A percentile compares a stretch with the other conserved stretches of the same genome.
These are phyloP conservation scores for Trissolcus japonicus DNA, from an alignment of 2,888 invertebrate genomes.

Conservation along the genomic window DNA sequence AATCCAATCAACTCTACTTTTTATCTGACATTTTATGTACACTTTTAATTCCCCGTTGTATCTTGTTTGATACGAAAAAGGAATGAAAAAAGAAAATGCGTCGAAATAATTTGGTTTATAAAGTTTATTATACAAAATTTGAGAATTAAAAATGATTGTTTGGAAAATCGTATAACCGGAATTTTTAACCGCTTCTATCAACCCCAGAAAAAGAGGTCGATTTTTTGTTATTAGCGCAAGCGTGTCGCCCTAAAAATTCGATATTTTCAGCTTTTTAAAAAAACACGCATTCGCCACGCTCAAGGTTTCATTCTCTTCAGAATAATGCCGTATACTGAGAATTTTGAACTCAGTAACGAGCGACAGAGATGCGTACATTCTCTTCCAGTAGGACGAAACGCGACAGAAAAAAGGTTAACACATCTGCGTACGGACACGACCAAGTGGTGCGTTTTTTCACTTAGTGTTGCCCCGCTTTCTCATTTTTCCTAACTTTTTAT, in stretches of 20 bases:
- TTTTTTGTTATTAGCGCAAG: slow-evolving; percentile 39
- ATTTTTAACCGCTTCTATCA: slow-evolving; percentile 31
- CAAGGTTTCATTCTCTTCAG: slow-evolving; percentile 49
- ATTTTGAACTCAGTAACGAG: slow-evolving; percentile 48
- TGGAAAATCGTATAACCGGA: too few species aligned
- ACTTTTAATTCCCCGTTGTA: too few species aligned
- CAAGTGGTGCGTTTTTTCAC: slow-evolving; percentile 43
- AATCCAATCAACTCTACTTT: too few species aligned
- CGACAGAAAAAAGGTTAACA: slow-evolving; percentile 55
- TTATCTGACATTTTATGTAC: too few species aligned
- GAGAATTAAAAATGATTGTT: too few species aligned
- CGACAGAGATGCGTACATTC: slow-evolving; percentile 29
- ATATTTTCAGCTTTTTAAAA: slow-evolving; percentile 68
- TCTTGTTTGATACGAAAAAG: too few species aligned
- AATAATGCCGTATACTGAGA: slow-evolving; percentile 56
- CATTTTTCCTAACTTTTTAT: slow-evolving; percentile 47
- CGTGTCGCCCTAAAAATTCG: slow-evolving; percentile 66
- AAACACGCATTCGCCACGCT: slow-evolving; percentile 74
- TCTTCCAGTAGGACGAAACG: slow-evolving; percentile 58
- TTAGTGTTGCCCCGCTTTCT: slow-evolving; percentile 37
- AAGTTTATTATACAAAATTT: too few species aligned
- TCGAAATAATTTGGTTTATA: too few species aligned
- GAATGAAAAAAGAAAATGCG: too few species aligned
- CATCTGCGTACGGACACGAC: slow-evolving; percentile 55
- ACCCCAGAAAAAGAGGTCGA: slow-evolving; percentile 7